phyloP scores from a whole-genome alignment of 2,797 vertebrate species.

The Halcyon leucocephala region DNA sequence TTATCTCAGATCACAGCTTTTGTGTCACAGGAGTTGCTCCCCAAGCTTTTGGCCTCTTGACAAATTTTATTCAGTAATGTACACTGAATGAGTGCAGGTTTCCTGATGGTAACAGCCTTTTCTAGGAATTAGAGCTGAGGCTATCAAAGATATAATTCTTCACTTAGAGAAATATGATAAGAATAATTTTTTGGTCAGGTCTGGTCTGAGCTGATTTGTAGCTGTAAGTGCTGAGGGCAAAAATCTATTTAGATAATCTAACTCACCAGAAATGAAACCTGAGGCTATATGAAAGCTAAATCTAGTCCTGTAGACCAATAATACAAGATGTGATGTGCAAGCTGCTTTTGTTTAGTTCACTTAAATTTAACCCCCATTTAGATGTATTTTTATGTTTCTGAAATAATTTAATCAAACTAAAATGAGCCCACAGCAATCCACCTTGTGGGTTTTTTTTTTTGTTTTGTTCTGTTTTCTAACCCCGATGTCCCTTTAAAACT shows the following conservation, averaged over 20 bases:
- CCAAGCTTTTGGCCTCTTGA: constrained; percentile 30
- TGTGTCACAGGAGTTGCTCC: neutral
- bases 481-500: neutral
- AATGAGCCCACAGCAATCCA: neutral
- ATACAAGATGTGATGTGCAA: neutral
- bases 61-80: constrained; percentile 5
- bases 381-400: neutral
- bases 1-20: neutral
- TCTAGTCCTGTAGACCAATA: neutral
- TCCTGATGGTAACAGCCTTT: constrained; percentile 38
- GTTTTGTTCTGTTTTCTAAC: neutral
- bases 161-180: constrained; percentile 46
- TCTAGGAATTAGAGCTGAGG: constrained; percentile 31
- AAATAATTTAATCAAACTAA: neutral
- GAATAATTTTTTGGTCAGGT: constrained; percentile 36
- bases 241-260: constrained; percentile 40
- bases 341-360: neutral
- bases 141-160: constrained; percentile 38
- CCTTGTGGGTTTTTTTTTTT: neutral
- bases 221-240: neutral
- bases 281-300: neutral
- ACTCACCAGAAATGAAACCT: neutral
- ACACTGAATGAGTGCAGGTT: constrained; percentile 5
- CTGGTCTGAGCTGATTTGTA: constrained; percentile 27
- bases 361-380: neutral